Conservation (phyloP, 2,888 invertebrate species). For the Branchipolynoe longqiensis region DNA sequence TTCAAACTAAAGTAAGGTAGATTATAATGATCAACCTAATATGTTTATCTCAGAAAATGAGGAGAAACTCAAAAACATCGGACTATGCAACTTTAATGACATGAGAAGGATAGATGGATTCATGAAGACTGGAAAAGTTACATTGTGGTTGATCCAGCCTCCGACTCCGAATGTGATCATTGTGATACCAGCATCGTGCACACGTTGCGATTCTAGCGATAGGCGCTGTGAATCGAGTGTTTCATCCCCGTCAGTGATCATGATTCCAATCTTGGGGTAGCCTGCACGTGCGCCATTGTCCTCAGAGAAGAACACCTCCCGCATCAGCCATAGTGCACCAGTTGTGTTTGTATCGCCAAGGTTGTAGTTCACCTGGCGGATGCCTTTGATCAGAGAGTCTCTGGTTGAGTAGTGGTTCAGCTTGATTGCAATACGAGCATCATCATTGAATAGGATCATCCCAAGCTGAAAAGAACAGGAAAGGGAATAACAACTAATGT, state of each 20-base stretch:
- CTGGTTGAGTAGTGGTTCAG: constrained; percentile 70
- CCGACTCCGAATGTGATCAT: constrained; percentile 66
- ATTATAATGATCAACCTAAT: too few species aligned
- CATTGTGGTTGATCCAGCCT: constrained; percentile 41
- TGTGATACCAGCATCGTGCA: constrained; percentile 57
- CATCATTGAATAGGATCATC: constrained; percentile 75
- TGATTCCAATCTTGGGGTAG: constrained; percentile 70
- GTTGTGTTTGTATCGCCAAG: constrained; percentile 74
- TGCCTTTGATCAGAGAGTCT: constrained; percentile 70
- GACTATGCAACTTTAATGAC: too few species aligned
- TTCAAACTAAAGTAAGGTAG: too few species aligned
- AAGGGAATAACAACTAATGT: too few species aligned
- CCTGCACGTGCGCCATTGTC: constrained; percentile 72
- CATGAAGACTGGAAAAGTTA: too few species aligned
- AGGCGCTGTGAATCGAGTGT: constrained; percentile 16
- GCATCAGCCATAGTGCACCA: constrained; percentile 71
- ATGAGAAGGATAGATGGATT: too few species aligned
- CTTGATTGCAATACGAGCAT: constrained; percentile 71
- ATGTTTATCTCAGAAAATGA: too few species aligned
- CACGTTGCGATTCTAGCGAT: neutral
- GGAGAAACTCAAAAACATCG: too few species aligned
- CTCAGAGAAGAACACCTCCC: constrained; percentile 71
- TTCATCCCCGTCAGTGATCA: constrained; percentile 75
- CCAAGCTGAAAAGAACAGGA: constrained; percentile 68
- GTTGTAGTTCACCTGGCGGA: constrained; percentile 62